phyloP scores from a whole-genome alignment of 92 coral and sea anemone species.

The Pocillopora grandis region DNA sequence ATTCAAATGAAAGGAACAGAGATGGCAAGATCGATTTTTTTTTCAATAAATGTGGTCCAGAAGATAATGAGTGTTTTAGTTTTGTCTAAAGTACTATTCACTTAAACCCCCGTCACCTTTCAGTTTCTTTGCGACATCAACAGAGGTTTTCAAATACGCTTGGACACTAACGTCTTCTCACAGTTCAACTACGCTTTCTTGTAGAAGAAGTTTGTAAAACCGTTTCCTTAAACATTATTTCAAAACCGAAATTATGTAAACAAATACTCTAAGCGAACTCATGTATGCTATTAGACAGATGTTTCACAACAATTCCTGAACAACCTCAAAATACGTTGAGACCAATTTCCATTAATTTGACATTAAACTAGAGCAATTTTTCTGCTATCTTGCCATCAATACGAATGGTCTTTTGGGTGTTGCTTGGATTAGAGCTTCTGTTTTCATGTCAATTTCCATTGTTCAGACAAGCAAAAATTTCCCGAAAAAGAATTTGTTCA shows the following conservation, averaged over 20 bases:
- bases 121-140: background rate
- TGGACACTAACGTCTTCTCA: background rate
- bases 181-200: background rate
- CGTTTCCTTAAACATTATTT: slow-evolving; percentile 16
- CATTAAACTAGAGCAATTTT: slow-evolving; percentile 12
- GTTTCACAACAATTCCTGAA: slow-evolving; percentile 16
- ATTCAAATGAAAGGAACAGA: too few species aligned
- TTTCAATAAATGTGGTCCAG: too few species aligned
- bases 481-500: slow-evolving; percentile 59
- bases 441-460: slow-evolving; percentile 93
- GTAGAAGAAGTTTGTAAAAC: slow-evolving; percentile 10
- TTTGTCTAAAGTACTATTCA: background rate
- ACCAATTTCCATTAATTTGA: slow-evolving; percentile 34
- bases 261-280: slow-evolving; percentile 39
- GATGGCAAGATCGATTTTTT: too few species aligned
- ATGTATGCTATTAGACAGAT: slow-evolving; percentile 30
- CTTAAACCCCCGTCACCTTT: background rate
- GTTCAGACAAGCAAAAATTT: slow-evolving; percentile 78
- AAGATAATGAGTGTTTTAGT: too few species aligned
- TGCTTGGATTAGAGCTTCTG: slow-evolving; percentile 31
- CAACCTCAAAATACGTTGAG: slow-evolving; percentile 31
- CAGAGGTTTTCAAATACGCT: background rate
- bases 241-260: slow-evolving; percentile 23
- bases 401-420: slow-evolving; percentile 47
- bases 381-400: slow-evolving; percentile 18